A percentile compares a stretch with the other conserved stretches of the same genome.
These are phyloP conservation scores for Reticulitermes lucifugus DNA, from an alignment of 2,888 invertebrate genomes.

Conservation along the genomic window DNA sequence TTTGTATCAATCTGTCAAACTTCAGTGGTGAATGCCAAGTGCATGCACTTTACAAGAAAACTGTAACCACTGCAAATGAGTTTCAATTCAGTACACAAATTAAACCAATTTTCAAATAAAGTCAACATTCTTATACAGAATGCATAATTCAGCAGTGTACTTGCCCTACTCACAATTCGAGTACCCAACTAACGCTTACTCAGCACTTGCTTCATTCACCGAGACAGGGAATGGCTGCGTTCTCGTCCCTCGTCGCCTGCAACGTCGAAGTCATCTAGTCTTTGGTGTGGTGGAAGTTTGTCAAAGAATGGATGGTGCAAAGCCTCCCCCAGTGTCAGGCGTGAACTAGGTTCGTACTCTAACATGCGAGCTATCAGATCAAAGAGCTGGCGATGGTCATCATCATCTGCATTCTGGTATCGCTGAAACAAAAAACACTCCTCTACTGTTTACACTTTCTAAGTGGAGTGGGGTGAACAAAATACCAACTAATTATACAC, in stretches of 20 bases:
- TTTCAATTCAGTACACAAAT: neutral
- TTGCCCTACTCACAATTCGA: constrained; percentile 29
- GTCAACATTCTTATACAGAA: constrained; percentile 16
- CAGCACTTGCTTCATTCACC: constrained; percentile 66
- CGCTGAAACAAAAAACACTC: constrained; percentile 71
- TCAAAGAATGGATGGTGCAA: constrained; percentile 94
- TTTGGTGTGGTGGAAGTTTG: constrained; percentile 82
- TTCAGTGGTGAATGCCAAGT: neutral
- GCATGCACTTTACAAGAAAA: constrained; percentile 15
- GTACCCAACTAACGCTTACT: constrained; percentile 37
- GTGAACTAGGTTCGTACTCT: constrained; percentile 94
- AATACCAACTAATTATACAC: too few relatives aligned
- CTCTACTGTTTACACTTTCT: neutral
- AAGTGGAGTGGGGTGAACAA: too few relatives aligned
- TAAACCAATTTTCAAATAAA: neutral
- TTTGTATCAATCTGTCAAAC: neutral
- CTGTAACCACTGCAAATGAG: neutral
- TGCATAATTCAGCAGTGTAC: constrained; percentile 2
- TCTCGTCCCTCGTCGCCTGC: constrained; percentile 69
- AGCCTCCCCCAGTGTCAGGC: constrained; percentile 90
- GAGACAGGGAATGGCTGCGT: constrained; percentile 78
- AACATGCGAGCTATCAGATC: constrained; percentile 96
- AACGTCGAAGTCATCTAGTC: constrained; percentile 70
- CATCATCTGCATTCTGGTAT: constrained; percentile 87
- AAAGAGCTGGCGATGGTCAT: constrained; percentile 93